Conservation (phyloP, 2,797 vertebrate genomes). For the Pitangus sulphuratus region DNA sequence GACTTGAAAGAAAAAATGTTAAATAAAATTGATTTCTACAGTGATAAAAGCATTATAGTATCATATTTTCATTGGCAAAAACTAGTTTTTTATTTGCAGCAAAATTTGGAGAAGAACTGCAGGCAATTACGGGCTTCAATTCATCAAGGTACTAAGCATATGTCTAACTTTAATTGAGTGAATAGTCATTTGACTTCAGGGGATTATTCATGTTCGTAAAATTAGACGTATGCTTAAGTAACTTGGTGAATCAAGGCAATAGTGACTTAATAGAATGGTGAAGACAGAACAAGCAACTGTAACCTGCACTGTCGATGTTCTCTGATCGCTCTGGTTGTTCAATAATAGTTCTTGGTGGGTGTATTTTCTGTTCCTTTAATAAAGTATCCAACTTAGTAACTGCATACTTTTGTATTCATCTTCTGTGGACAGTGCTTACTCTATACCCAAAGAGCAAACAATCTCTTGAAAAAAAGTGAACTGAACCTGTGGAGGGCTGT, state of each 20-base stretch:
- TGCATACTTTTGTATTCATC: background rate
- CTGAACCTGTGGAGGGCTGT: background rate
- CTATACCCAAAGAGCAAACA: background rate
- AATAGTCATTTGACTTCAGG: constrained; percentile 40
- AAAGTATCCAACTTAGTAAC: background rate
- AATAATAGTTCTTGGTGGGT: background rate
- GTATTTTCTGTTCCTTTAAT: background rate
- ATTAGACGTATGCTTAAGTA: constrained; percentile 20
- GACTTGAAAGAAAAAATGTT: background rate
- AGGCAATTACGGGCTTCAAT: constrained; percentile 40
- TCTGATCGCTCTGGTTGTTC: background rate
- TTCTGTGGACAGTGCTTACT: background rate
- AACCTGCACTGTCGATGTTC: background rate
- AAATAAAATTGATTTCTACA: background rate
- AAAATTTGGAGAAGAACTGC: constrained; percentile 49
- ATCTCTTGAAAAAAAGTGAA: background rate
- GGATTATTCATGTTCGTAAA: constrained; percentile 31
- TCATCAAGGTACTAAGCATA: constrained; percentile 41
- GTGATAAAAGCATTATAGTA: background rate
- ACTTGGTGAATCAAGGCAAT: constrained; percentile 11
- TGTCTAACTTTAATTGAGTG: constrained; percentile 42
- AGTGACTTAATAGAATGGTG: background rate
- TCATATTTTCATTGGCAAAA: constrained; percentile 19
- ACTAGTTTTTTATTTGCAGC: background rate
- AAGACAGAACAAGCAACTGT: background rate